Conservation (phyloP, 2,113 vertebrate genomes). For the Anthoscopus minutus region DNA sequence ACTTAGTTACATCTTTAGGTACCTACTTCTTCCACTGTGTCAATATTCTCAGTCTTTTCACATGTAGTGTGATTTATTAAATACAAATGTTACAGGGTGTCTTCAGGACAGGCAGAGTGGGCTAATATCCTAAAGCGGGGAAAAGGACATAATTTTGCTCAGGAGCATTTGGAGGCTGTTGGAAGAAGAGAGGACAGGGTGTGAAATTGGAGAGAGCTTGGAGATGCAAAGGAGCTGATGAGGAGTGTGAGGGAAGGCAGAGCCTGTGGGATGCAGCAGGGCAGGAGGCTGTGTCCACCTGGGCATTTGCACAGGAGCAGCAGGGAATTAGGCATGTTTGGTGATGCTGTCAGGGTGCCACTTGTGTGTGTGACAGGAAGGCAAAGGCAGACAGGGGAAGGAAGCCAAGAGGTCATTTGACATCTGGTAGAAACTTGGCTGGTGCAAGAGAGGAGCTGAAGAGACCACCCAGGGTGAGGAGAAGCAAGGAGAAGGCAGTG, state of each 20-base stretch:
- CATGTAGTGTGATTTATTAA: neutral
- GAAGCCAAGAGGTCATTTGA: neutral
- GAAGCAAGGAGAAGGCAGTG: neutral
- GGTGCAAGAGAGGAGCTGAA: neutral
- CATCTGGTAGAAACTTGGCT: neutral
- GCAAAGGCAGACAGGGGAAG: neutral
- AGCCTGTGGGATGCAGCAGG: rapidly evolving
- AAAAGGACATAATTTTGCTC: neutral
- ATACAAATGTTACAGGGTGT: neutral
- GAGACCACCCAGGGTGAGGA: neutral
- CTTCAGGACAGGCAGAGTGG: neutral
- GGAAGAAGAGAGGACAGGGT: neutral
- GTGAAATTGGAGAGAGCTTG: neutral
- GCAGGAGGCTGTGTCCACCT: neutral
- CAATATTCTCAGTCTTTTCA: neutral
- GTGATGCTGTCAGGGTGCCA: neutral
- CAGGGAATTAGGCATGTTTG: neutral
- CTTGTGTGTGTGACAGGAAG: neutral
- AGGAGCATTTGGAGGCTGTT: neutral
- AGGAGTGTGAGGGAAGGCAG: neutral
- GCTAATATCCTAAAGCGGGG: neutral
- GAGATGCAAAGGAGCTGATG: neutral
- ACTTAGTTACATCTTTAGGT: neutral
- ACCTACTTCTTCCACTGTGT: neutral
- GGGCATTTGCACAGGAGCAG: rapidly evolving